Evolutionary conservation across 2,113 vertebrate species (phyloP).

Genomic region (Ahaetulla prasina): DNA sequence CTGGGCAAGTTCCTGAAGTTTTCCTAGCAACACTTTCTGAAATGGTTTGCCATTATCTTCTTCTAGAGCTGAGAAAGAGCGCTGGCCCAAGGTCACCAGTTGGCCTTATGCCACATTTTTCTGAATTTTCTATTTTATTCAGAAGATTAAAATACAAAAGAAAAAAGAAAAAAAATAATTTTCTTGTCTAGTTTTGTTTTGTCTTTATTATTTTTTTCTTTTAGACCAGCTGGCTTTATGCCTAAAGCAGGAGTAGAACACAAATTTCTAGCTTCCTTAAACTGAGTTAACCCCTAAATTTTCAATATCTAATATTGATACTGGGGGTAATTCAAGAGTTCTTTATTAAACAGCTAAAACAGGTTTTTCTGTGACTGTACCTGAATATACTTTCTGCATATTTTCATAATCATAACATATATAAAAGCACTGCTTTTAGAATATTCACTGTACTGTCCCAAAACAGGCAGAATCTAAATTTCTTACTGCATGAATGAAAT

Average conservation of each 20-base stretch:
- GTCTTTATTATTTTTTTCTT: neutral
- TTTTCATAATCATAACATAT: neutral
- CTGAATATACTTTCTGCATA: neutral
- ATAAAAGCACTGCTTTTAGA: neutral
- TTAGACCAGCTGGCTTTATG: neutral
- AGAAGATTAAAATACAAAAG: neutral
- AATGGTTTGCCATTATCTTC: neutral
- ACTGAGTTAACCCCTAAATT: neutral
- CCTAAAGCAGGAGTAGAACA: neutral
- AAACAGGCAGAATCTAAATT: neutral
- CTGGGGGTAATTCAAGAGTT: neutral
- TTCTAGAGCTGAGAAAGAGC: neutral
- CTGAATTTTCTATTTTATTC: neutral
- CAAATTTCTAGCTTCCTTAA: neutral
- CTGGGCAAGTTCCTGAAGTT: neutral
- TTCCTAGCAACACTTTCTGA: neutral
- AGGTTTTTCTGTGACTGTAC: neutral
- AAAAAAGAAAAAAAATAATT: neutral
- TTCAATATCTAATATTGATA: neutral
- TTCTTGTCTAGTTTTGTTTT: neutral
- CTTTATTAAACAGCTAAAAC: neutral
- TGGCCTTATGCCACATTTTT: neutral
- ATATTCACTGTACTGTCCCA: neutral
- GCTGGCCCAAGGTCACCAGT: neutral
- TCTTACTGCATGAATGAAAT: neutral